phyloP scores from a whole-genome alignment of 2,888 invertebrate genomes.

The Sialis lutaria region DNA sequence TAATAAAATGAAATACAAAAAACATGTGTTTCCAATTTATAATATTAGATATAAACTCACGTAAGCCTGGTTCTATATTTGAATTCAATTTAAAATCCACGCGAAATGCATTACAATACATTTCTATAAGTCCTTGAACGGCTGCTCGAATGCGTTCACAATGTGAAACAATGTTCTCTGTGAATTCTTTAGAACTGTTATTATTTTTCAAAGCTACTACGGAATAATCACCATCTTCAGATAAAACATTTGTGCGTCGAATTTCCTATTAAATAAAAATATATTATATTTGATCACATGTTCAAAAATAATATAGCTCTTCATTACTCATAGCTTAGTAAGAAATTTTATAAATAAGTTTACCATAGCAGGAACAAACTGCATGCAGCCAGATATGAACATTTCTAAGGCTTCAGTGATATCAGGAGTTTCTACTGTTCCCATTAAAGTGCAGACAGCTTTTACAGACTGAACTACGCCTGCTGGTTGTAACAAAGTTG shows the following conservation, averaged over 20 bases:
- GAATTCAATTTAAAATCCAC: slow-evolving; percentile 64
- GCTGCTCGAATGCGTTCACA: slow-evolving; percentile 61
- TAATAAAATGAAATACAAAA: too few relatives aligned
- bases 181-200: slow-evolving; percentile 23
- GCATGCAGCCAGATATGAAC: slow-evolving; percentile 39
- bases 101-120: slow-evolving; percentile 70
- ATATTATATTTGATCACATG: background rate
- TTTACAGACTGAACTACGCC: slow-evolving; percentile 81
- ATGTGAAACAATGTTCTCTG: slow-evolving; percentile 44
- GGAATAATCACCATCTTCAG: slow-evolving; percentile 52
- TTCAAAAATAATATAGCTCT: background rate
- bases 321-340: background rate
- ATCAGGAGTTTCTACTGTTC: slow-evolving; percentile 76
- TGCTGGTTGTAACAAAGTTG: slow-evolving; percentile 37
- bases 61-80: slow-evolving; percentile 34
- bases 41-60: slow-evolving; percentile 15
- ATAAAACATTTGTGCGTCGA: slow-evolving; percentile 42
- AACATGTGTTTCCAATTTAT: slow-evolving; percentile 1
- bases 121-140: slow-evolving; percentile 65
- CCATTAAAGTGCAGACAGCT: slow-evolving; percentile 77
- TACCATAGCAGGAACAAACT: slow-evolving; percentile 11
- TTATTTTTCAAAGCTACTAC: slow-evolving; percentile 37
- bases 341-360: background rate
- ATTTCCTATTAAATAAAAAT: slow-evolving; percentile 13
- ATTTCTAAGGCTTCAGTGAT: slow-evolving; percentile 59